Evolutionary conservation across 2,113 vertebrate genomes (phyloP).

Genomic region (Brachyhypopomus gauderio): DNA sequence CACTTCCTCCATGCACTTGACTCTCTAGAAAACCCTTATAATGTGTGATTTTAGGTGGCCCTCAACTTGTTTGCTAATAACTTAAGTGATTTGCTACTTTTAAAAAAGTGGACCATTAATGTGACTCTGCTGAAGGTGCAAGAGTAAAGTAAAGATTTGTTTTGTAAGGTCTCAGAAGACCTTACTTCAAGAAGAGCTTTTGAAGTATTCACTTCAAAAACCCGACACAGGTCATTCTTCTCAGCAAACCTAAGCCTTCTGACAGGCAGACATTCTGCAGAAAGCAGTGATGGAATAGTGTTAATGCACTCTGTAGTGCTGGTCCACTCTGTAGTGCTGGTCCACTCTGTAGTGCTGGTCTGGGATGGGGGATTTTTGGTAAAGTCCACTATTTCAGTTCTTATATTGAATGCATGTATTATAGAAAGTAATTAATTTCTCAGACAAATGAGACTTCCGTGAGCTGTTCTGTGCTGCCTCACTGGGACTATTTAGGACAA

Average conservation of each 20-base stretch:
- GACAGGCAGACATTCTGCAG: background rate
- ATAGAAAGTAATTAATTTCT: background rate
- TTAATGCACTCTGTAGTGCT: background rate
- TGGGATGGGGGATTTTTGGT: background rate
- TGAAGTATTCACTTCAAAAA: too few relatives aligned
- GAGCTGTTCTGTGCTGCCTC: background rate
- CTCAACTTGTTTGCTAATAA: background rate
- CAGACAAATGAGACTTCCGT: constrained; percentile 23
- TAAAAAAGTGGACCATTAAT: too few relatives aligned
- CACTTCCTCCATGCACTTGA: too few relatives aligned
- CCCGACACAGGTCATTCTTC: background rate
- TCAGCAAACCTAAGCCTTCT: background rate
- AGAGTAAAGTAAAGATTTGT: too few relatives aligned
- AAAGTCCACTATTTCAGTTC: background rate
- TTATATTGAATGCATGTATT: background rate
- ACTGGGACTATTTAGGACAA: constrained; percentile 8
- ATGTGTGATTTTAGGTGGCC: background rate
- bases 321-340: background rate
- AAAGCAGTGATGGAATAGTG: background rate
- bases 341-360: background rate
- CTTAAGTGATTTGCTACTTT: too few relatives aligned
- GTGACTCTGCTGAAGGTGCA: too few relatives aligned
- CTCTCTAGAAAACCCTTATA: background rate
- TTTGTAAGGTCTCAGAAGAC: too few relatives aligned
- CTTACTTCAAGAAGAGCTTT: too few relatives aligned